A percentile compares a stretch with the other conserved stretches of the same genome.
These are phyloP conservation scores for Malthinus seriepunctatus DNA, from an alignment of 2,888 invertebrate species.

Conservation along the genomic window DNA sequence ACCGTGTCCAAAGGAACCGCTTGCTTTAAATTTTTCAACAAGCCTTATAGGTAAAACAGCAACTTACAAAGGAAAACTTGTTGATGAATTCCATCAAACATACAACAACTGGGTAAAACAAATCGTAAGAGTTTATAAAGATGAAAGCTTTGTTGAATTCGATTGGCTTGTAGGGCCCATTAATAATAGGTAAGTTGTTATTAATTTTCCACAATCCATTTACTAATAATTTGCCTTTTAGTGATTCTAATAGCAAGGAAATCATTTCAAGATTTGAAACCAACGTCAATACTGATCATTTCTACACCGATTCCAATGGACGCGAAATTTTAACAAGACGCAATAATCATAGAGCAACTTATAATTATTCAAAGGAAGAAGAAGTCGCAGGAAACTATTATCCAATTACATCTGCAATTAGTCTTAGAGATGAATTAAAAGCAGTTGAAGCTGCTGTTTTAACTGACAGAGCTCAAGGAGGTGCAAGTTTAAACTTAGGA, in stretches of 20 bases:
- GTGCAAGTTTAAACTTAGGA: constrained; percentile 62
- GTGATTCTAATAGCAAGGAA: constrained; percentile 65
- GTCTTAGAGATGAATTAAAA: constrained; percentile 52
- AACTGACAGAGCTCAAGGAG: constrained; percentile 66
- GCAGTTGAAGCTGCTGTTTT: constrained; percentile 59
- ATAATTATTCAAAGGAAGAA: constrained; percentile 58
- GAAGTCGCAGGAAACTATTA: constrained; percentile 73
- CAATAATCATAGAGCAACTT: constrained; percentile 62
- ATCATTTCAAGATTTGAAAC: constrained; percentile 68
- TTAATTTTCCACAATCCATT: constrained; percentile 4
- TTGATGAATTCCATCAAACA: constrained; percentile 67
- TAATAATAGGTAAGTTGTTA: constrained; percentile 53
- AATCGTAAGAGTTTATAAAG: constrained; percentile 61
- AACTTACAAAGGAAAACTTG: constrained; percentile 51
- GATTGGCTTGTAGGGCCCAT: constrained; percentile 69
- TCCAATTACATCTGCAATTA: constrained; percentile 70
- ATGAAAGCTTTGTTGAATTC: constrained; percentile 57
- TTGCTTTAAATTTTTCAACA: constrained; percentile 42
- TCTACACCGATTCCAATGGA: constrained; percentile 81
- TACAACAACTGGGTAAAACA: constrained; percentile 67
- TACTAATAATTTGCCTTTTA: constrained; percentile 13
- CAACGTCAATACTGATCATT: constrained; percentile 58
- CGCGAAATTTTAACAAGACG: constrained; percentile 68
- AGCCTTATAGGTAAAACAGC: constrained; percentile 34
- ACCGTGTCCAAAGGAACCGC: constrained; percentile 57